Conservation (phyloP, 2,113 vertebrate genomes). For the Lipotes vexillifer region DNA sequence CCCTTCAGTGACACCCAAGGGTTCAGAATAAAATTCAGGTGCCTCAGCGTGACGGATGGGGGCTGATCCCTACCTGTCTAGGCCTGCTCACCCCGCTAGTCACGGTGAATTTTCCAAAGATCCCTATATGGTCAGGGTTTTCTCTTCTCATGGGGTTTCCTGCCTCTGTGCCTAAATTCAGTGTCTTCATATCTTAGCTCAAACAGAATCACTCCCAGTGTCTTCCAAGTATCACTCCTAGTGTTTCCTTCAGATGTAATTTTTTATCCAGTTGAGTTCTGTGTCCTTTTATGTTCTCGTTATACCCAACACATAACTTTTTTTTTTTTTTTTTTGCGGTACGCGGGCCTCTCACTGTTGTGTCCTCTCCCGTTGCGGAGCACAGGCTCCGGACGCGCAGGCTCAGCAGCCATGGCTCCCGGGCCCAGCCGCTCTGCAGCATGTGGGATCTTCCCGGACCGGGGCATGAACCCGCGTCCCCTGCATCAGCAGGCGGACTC, state of each 20-base stretch:
- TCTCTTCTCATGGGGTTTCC: background rate
- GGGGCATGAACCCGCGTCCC: no score
- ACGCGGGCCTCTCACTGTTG: no score
- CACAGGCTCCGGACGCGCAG: no score
- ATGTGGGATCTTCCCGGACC: no score
- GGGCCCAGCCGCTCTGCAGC: no score
- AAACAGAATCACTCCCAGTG: background rate
- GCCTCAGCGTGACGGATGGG: background rate
- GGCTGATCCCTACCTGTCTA: no score
- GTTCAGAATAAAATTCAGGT: background rate
- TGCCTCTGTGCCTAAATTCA: background rate
- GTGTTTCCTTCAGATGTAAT: background rate
- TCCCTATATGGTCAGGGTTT: background rate
- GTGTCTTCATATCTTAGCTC: background rate
- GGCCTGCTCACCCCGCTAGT: background rate
- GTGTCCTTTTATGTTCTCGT: background rate
- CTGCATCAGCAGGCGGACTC: no score
- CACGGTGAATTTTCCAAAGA: background rate
- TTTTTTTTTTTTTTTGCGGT: no score
- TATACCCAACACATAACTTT: background rate
- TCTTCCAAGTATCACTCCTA: background rate
- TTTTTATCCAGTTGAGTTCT: background rate
- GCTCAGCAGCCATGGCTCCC: no score
- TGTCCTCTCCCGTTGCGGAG: no score
- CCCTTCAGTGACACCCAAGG: background rate